Percentiles rank a stretch among this genome's conserved stretches.
Conservation (phyloP, 2,797 vertebrate genomes). For the Galago senegalensis region DNA sequence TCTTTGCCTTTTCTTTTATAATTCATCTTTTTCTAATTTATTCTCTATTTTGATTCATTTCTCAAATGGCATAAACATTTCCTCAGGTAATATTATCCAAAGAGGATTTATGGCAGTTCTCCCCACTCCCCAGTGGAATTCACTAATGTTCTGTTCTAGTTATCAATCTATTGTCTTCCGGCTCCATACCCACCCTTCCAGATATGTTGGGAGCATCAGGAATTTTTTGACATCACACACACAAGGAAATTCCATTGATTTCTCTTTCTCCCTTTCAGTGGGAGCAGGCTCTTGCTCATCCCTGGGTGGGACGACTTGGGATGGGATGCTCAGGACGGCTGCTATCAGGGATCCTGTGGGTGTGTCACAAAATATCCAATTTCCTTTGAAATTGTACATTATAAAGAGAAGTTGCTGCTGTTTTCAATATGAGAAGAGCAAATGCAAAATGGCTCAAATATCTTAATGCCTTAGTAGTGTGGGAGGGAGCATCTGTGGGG, state of each 20-base stretch:
- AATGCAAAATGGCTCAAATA: neutral
- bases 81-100: neutral
- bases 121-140: no score
- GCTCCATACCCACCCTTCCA: neutral
- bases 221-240: neutral
- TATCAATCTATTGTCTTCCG: neutral
- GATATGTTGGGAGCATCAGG: no score
- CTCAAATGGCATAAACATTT: neutral
- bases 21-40: neutral
- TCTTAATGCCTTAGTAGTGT: neutral
- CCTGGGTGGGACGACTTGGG: neutral
- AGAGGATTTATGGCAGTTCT: neutral
- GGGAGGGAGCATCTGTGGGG: neutral
- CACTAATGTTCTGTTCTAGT: neutral
- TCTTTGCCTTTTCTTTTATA: neutral
- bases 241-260: neutral
- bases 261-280: constrained; percentile 30
- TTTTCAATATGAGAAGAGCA: neutral
- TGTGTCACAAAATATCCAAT: neutral
- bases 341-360: neutral
- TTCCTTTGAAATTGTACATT: constrained; percentile 7
- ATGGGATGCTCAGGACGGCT: neutral
- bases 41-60: constrained; percentile 38
- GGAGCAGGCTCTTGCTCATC: neutral
- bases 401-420: neutral